phyloP scores from a whole-genome alignment of 2,113 vertebrate species.

The Sorex araneus region DNA sequence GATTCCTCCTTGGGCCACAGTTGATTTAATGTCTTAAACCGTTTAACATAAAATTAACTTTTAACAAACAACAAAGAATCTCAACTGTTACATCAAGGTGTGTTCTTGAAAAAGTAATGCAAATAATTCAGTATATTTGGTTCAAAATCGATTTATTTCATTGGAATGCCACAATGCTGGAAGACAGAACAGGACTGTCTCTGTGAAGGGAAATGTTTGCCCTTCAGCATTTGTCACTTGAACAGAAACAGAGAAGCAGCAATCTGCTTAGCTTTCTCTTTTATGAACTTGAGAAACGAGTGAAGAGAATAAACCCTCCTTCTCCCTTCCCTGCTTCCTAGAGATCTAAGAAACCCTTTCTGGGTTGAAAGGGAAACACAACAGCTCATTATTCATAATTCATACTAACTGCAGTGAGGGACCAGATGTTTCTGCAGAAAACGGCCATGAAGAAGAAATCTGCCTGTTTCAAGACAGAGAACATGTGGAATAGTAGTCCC shows the following conservation, averaged over 20 bases:
- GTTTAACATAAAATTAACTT: slow-evolving; percentile 55
- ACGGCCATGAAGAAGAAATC: background rate
- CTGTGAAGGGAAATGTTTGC: background rate
- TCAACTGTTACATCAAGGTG: background rate
- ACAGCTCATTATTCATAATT: slow-evolving; percentile 17
- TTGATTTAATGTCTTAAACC: background rate
- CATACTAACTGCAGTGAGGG: background rate
- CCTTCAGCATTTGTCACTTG: background rate
- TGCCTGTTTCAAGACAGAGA: background rate
- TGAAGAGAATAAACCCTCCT: background rate
- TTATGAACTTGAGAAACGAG: slow-evolving; percentile 1
- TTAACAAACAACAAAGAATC: slow-evolving; percentile 48
- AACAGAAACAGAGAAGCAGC: background rate
- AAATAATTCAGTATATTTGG: slow-evolving; percentile 39
- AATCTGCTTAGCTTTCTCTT: slow-evolving; percentile 38
- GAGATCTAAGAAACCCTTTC: slow-evolving; percentile 60
- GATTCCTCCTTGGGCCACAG: slow-evolving; percentile 5
- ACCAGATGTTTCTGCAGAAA: background rate
- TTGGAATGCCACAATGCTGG: no score
- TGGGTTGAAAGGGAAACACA: background rate
- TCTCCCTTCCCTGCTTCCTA: background rate
- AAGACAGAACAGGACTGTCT: background rate
- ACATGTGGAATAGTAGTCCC: background rate
- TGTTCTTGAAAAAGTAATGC: background rate
- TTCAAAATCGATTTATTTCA: background rate